phyloP scores from a whole-genome alignment of 2,888 invertebrate genomes.

The Elegia similella region DNA sequence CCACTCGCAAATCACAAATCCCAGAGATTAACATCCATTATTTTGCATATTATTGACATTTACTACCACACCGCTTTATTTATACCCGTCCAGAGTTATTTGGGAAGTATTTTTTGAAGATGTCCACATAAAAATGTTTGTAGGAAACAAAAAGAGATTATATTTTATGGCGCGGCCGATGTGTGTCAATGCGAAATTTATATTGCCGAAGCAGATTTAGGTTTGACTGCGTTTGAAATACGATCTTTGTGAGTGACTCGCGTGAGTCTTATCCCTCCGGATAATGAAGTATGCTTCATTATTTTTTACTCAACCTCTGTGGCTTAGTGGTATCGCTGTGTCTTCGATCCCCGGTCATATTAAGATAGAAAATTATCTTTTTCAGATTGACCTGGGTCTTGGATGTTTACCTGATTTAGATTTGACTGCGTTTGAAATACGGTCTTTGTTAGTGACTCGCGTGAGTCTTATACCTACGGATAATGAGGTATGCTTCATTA shows the following conservation, averaged over 20 bases:
- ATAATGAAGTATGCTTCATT: too few relatives aligned
- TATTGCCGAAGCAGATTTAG: constrained; percentile 68
- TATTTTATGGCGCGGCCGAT: constrained; percentile 72
- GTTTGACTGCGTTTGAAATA: constrained; percentile 59
- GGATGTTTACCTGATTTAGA: too few relatives aligned
- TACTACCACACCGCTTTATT: constrained; percentile 77
- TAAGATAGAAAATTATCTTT: too few relatives aligned
- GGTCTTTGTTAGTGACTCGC: constrained; percentile 58
- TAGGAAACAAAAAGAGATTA: constrained; percentile 71
- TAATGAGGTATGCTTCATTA: too few relatives aligned
- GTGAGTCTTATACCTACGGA: constrained; percentile 30
- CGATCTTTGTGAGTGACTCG: constrained; percentile 59
- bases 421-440: constrained; percentile 59
- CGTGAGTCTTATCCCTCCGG: constrained; percentile 30
- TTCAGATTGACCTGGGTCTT: too few relatives aligned
- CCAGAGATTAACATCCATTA: constrained; percentile 77
- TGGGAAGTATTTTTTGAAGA: constrained; percentile 76
- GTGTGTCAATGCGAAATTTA: constrained; percentile 78
- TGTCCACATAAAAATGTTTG: constrained; percentile 75
- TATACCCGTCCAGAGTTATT: constrained; percentile 73
- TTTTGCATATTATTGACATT: constrained; percentile 81
- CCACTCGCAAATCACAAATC: constrained; percentile 74
- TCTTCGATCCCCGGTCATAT: too few relatives aligned
- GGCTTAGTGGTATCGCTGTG: too few relatives aligned
- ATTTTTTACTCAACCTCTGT: too few relatives aligned